phyloP scores from a whole-genome alignment of 2,888 invertebrate genomes.

The Lasioglossum figueresi region DNA sequence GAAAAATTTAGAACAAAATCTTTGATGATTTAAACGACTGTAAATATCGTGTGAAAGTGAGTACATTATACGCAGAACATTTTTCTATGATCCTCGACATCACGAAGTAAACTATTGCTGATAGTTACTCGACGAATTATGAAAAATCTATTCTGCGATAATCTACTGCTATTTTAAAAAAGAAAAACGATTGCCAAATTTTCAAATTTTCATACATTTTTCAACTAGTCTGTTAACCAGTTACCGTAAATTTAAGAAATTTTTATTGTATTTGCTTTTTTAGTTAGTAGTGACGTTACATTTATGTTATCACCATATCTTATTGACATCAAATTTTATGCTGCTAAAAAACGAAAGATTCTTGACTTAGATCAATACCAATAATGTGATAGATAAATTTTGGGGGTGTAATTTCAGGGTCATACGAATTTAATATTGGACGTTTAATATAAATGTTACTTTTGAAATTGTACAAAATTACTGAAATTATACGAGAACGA shows the following conservation, averaged over 20 bases:
- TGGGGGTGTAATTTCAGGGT: slow-evolving; percentile 18
- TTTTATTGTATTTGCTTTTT: slow-evolving; percentile 17
- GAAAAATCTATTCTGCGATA: slow-evolving; percentile 24
- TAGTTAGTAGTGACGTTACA: slow-evolving; percentile 2
- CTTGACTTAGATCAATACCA: slow-evolving; percentile 4
- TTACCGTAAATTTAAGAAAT: slow-evolving; percentile 36
- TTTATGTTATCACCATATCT: slow-evolving; percentile 11
- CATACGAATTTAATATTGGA: slow-evolving; percentile 19
- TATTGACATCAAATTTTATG: slow-evolving; percentile 4
- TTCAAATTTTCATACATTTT: slow-evolving; percentile 45
- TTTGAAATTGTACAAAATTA: slow-evolving; percentile 20
- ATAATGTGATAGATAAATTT: slow-evolving; percentile 17
- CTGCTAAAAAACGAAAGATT: background rate
- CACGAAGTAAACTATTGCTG: slow-evolving; percentile 15
- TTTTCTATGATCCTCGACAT: slow-evolving; percentile 22
- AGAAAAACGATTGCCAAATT: slow-evolving; percentile 46
- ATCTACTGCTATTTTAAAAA: slow-evolving; percentile 20
- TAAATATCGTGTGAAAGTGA: slow-evolving; percentile 26
- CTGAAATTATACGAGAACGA: slow-evolving; percentile 5
- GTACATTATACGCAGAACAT: slow-evolving; percentile 19
- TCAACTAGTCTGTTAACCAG: slow-evolving; percentile 30
- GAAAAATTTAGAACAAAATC: slow-evolving; percentile 13
- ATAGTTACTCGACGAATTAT: slow-evolving; percentile 25
- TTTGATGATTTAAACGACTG: slow-evolving; percentile 18
- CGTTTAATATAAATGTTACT: slow-evolving; percentile 14